phyloP scores from a whole-genome alignment of 2,888 invertebrate genomes.

The Drosophila formosana region DNA sequence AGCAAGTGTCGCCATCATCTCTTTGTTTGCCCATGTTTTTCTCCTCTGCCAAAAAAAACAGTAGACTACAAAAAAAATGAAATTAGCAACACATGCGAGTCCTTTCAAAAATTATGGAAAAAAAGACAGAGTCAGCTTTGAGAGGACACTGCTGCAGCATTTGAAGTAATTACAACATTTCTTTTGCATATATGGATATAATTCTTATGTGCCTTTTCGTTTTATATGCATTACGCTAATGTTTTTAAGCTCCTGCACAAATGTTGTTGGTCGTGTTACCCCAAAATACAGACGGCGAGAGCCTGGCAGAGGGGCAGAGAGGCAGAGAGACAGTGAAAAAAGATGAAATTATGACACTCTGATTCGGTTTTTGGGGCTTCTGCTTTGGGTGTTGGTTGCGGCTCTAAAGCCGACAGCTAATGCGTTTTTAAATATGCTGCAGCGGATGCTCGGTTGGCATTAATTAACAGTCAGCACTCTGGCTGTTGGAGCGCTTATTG shows the following conservation, averaged over 20 bases:
- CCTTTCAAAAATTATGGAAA: constrained; percentile 23
- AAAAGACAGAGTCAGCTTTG: background rate
- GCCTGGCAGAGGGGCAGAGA: background rate
- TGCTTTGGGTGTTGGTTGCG: constrained; percentile 38
- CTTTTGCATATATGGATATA: constrained; percentile 36
- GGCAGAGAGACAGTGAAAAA: background rate
- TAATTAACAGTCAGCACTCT: constrained; percentile 65
- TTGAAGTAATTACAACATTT: constrained; percentile 70
- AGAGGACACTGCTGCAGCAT: constrained; percentile 35
- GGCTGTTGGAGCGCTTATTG: constrained; percentile 30
- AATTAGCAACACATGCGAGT: constrained; percentile 76
- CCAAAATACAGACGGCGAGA: background rate
- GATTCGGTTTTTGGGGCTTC: constrained; percentile 25
- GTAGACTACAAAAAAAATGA: constrained; percentile 29
- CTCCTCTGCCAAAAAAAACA: constrained; percentile 11
- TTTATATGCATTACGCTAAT: constrained; percentile 51
- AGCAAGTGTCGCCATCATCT: constrained; percentile 46
- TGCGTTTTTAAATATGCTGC: constrained; percentile 80
- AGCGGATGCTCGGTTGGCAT: constrained; percentile 63
- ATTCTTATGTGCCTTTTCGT: constrained; percentile 38
- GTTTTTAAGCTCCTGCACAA: constrained; percentile 43
- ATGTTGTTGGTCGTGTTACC: constrained; percentile 27
- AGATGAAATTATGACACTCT: constrained; percentile 50
- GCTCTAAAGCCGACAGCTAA: constrained; percentile 57
- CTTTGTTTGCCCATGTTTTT: constrained; percentile 31